Evolutionary conservation across 2,113 vertebrate genomes (phyloP).

Genomic region (Saimiri boliviensis): DNA sequence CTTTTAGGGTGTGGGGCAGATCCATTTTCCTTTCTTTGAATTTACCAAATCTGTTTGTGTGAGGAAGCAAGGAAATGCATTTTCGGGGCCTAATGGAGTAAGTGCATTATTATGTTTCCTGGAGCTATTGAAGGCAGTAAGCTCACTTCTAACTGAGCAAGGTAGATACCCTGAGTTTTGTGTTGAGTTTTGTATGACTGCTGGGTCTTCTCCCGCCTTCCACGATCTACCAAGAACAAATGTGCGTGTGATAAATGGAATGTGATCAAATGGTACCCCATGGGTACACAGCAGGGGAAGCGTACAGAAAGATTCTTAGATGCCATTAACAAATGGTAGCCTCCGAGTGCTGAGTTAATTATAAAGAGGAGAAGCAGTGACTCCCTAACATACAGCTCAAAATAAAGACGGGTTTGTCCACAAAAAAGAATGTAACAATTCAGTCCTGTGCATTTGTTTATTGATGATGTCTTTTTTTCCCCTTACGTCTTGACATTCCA

Average conservation of each 20-base stretch:
- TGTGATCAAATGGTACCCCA: neutral
- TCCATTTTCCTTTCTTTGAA: conserved; percentile 33
- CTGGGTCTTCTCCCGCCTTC: neutral
- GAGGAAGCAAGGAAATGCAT: neutral
- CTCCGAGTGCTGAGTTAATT: conserved; percentile 22
- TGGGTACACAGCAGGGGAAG: neutral
- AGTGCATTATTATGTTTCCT: neutral
- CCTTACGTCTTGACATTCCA: conserved; percentile 66
- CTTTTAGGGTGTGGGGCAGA: neutral
- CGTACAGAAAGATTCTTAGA: neutral
- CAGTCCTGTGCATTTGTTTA: conserved; percentile 58
- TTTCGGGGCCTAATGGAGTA: neutral
- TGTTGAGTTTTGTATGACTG: neutral
- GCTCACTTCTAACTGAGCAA: neutral
- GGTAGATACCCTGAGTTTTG: neutral
- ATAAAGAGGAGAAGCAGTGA: conserved; percentile 2
- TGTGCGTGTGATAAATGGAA: neutral
- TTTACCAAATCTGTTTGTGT: neutral
- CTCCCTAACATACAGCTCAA: neutral
- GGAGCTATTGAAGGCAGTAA: neutral
- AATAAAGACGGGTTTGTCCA: conserved; percentile 48
- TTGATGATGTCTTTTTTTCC: conserved; percentile 21
- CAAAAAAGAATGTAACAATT: conserved; percentile 26
- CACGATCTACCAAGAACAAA: neutral
- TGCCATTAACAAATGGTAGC: neutral